phyloP scores from a whole-genome alignment of 92 coral and sea anemone genomes.

The Desmophyllum pertusum region DNA sequence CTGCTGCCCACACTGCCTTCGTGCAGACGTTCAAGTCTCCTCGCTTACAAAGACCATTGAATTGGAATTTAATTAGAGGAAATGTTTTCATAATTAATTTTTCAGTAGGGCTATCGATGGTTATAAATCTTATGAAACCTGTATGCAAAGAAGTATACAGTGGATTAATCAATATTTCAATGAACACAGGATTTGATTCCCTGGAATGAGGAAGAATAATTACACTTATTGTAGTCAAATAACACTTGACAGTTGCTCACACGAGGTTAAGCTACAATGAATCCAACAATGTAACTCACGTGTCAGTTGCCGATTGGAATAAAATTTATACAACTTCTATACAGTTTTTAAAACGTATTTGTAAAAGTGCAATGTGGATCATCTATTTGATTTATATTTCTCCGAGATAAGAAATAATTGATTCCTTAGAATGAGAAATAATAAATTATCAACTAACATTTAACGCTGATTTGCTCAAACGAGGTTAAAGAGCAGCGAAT shows the following conservation, averaged over 20 bases:
- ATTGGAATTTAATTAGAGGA: background rate
- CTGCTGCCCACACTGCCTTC: background rate
- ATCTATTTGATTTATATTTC: no score
- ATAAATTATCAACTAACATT: no score
- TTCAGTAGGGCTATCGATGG: background rate
- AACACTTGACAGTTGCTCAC: background rate
- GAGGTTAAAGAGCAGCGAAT: background rate
- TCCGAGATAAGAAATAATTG: no score
- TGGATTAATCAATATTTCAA: background rate
- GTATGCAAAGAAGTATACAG: background rate
- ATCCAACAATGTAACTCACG: no score
- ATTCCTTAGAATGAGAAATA: background rate
- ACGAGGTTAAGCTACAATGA: background rate
- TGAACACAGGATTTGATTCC: no score
- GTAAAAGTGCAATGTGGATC: no score
- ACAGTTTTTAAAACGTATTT: no score
- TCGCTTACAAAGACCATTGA: no score
- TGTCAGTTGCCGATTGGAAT: no score
- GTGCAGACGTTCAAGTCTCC: background rate
- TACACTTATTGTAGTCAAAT: no score
- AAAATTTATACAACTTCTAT: no score
- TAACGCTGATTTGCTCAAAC: background rate
- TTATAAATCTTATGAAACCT: background rate
- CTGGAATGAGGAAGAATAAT: background rate
- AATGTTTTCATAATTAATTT: no score